Evolutionary conservation across 2,888 invertebrate species (phyloP).

Genomic region (Stegophylla sp.): DNA sequence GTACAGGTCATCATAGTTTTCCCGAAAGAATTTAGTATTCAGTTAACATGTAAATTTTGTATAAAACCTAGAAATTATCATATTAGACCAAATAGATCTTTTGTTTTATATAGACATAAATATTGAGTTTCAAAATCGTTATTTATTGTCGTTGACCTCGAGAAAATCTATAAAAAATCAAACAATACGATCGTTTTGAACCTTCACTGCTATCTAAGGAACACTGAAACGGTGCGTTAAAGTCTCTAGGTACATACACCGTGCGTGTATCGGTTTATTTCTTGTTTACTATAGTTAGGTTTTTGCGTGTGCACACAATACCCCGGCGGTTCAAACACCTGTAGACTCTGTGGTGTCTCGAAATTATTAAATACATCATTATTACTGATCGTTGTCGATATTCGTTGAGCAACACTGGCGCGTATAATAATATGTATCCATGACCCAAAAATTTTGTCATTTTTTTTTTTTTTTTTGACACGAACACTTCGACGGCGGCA

Average conservation of each 20-base stretch:
- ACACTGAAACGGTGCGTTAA: neutral
- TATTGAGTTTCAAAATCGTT: neutral
- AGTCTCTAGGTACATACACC: slow-evolving; percentile 10
- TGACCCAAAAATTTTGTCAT: slow-evolving; percentile 8
- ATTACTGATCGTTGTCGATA: neutral
- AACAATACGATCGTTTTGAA: neutral
- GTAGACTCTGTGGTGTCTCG: neutral
- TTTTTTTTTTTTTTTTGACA: neutral
- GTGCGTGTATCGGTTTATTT: neutral
- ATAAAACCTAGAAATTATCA: neutral
- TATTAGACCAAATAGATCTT: neutral
- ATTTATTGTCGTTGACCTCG: neutral
- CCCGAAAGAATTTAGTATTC: neutral
- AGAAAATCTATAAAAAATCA: slow-evolving; percentile 16
- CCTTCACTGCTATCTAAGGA: neutral
- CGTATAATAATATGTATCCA: neutral
- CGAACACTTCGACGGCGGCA: neutral
- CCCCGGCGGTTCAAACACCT: neutral
- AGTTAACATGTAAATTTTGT: neutral
- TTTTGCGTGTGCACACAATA: neutral
- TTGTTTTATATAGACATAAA: neutral
- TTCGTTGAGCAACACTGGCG: slow-evolving; percentile 1
- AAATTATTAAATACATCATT: neutral
- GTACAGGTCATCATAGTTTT: neutral
- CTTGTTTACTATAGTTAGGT: neutral